Conservation (phyloP, 1,140 invertebrate genomes). For the Formica exsecta region DNA sequence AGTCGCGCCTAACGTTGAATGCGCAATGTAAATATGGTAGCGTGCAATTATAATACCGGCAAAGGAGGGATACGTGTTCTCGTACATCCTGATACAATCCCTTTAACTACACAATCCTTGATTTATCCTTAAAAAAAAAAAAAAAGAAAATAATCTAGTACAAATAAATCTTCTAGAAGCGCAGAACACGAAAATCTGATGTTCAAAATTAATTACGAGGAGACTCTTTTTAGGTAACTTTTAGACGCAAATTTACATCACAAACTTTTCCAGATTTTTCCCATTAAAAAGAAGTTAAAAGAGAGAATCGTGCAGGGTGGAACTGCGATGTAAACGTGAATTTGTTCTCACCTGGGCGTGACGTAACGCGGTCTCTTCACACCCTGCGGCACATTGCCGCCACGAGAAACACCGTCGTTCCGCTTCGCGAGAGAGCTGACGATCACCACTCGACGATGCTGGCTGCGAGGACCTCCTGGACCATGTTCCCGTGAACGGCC, state of each 20-base stretch:
- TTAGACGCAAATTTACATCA: not conserved
- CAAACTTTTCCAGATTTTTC: not conserved
- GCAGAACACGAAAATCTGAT: not conserved
- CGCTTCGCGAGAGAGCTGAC: not conserved
- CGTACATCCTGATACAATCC: not conserved
- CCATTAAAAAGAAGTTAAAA: not conserved
- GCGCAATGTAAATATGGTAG: slow-evolving; percentile 1
- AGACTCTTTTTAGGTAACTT: not conserved
- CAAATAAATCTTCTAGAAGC: too few relatives aligned
- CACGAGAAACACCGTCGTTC: slow-evolving; percentile 5
- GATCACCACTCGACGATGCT: slow-evolving; percentile 40
- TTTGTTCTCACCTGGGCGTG: slow-evolving; percentile 69
- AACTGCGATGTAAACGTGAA: not conserved
- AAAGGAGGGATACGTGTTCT: not conserved
- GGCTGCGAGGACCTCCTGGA: slow-evolving; percentile 17
- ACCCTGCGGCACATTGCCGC: slow-evolving; percentile 52
- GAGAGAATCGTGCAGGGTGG: not conserved
- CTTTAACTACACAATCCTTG: not conserved
- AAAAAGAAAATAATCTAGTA: too few relatives aligned
- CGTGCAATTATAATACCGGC: not conserved
- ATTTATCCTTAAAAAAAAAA: not conserved
- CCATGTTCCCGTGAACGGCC: slow-evolving; percentile 40
- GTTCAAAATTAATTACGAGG: not conserved
- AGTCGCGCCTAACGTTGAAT: not conserved
- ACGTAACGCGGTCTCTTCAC: slow-evolving; percentile 32